These are phyloP conservation scores for Mythimna lalbum DNA, from an alignment of 2,888 invertebrate genomes.

Conservation along the genomic window DNA sequence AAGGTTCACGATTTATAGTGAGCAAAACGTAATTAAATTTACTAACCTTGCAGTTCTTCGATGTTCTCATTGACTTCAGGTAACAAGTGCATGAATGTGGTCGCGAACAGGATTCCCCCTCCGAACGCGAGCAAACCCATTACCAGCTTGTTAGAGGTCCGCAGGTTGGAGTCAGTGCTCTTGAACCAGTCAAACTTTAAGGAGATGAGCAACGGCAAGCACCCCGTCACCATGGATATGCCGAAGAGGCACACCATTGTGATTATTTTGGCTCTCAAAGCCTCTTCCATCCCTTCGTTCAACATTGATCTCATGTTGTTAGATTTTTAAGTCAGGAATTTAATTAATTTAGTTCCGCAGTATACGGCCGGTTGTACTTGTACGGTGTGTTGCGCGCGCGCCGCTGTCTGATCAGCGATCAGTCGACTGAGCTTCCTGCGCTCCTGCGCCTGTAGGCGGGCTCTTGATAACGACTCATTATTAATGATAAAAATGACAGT, in stretches of 20 bases:
- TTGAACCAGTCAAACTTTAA: slow-evolving; percentile 92
- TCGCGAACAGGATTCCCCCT: slow-evolving; percentile 95
- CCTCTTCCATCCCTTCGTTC: slow-evolving; percentile 73
- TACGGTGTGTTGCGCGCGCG: slow-evolving; percentile 67
- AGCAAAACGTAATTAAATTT: slow-evolving; percentile 15
- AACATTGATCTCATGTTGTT: slow-evolving; percentile 66
- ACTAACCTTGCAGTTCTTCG: slow-evolving; percentile 90
- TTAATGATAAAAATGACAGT: slow-evolving; percentile 82
- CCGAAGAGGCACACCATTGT: slow-evolving; percentile 94
- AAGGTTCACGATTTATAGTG: neutral
- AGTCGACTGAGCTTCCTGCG: slow-evolving; percentile 81
- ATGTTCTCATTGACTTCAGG: slow-evolving; percentile 95
- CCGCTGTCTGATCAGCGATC: slow-evolving; percentile 67
- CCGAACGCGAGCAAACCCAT: slow-evolving; percentile 94
- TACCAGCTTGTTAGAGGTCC: slow-evolving; percentile 88
- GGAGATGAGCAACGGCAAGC: slow-evolving; percentile 93
- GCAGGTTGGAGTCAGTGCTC: slow-evolving; percentile 81
- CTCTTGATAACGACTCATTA: slow-evolving; percentile 84
- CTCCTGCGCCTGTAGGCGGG: slow-evolving; percentile 78
- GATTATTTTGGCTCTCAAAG: slow-evolving; percentile 94
- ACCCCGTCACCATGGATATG: slow-evolving; percentile 94
- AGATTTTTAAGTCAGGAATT: slow-evolving; percentile 53
- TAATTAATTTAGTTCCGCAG: slow-evolving; percentile 64
- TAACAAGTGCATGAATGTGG: slow-evolving; percentile 95
- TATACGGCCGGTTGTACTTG: slow-evolving; percentile 47